Conservation (phyloP, 1,140 invertebrate species). For the Nylanderia fulva region DNA sequence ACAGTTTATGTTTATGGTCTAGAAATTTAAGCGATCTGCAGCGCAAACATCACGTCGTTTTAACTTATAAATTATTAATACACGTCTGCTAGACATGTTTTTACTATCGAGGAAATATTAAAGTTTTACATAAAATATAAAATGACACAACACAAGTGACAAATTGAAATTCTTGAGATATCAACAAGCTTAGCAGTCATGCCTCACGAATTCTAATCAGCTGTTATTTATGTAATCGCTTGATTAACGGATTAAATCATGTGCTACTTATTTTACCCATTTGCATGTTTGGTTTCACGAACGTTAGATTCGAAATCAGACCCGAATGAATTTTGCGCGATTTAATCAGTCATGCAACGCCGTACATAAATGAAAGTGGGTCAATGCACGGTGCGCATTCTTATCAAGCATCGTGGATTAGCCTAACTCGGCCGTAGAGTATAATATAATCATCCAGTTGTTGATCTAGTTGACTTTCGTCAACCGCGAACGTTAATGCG, state of each 20-base stretch:
- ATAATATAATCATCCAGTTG: neutral
- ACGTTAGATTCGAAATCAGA: neutral
- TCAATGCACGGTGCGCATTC: neutral
- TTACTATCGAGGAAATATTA: neutral
- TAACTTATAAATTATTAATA: neutral
- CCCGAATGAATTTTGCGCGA: conserved; percentile 1
- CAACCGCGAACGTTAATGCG: conserved; percentile 11
- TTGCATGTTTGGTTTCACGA: neutral
- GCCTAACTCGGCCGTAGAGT: neutral
- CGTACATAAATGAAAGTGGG: conserved; percentile 20
- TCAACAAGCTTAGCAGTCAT: neutral
- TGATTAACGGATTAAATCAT: no score
- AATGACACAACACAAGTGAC: neutral
- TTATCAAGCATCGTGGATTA: neutral
- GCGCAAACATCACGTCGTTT: neutral
- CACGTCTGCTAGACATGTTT: neutral
- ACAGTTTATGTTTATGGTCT: neutral
- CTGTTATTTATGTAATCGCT: neutral
- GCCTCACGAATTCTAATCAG: neutral
- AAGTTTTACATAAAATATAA: neutral
- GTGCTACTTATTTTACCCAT: neutral
- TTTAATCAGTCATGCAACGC: conserved; percentile 17
- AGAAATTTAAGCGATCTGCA: neutral
- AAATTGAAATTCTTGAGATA: no score
- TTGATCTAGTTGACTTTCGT: conserved; percentile 46